Evolutionary conservation across 1,140 invertebrate genomes (phyloP).

Genomic region (Fopius arisanus): DNA sequence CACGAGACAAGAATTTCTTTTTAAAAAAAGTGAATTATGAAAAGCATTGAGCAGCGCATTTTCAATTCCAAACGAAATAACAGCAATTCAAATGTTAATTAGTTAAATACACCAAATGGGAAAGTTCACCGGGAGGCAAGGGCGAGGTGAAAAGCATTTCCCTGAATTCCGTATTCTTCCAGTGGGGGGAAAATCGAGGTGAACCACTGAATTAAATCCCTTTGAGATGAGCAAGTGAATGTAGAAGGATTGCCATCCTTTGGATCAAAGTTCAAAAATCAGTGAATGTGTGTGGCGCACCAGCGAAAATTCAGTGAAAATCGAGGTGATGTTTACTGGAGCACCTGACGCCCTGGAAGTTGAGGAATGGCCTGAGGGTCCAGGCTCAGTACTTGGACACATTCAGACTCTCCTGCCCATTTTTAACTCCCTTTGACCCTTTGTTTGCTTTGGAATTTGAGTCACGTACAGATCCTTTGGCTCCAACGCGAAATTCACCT

Average conservation of each 20-base stretch:
- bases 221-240: background rate
- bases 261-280: background rate
- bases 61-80: too few relatives aligned
- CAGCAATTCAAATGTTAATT: too few relatives aligned
- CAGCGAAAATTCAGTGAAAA: background rate
- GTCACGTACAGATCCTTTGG: conserved; percentile 3
- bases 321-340: background rate
- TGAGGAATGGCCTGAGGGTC: background rate
- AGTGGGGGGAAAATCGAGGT: too few relatives aligned
- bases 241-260: background rate
- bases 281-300: background rate
- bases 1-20: background rate
- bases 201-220: background rate
- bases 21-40: too few relatives aligned
- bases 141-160: too few relatives aligned
- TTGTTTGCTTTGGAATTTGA: conserved; percentile 3
- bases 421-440: conserved; percentile 6
- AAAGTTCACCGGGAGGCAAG: too few relatives aligned
- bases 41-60: too few relatives aligned
- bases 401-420: background rate
- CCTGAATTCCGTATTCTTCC: too few relatives aligned
- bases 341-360: background rate
- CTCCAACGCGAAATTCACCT: background rate
- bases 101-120: too few relatives aligned
- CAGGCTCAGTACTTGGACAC: background rate